Evolutionary conservation across 2,113 vertebrate genomes (phyloP).

Genomic region (Platichthys stellatus): DNA sequence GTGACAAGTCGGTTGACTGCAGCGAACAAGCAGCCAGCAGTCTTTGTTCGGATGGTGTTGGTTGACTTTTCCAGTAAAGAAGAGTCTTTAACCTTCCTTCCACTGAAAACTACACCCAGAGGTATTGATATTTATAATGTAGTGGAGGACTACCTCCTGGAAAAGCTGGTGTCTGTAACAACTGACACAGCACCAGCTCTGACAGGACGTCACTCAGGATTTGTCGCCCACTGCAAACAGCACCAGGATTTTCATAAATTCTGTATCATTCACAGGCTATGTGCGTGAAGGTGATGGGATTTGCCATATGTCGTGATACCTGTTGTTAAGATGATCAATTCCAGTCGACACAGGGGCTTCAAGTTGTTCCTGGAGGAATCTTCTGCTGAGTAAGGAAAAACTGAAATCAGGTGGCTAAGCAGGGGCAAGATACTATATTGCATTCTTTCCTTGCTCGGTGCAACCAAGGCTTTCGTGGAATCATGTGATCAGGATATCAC

Average conservation of each 20-base stretch:
- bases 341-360: neutral
- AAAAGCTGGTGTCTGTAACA: neutral
- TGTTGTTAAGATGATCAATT: neutral
- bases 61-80: no score
- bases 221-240: neutral
- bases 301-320: neutral
- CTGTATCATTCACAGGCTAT: neutral
- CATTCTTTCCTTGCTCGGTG: neutral
- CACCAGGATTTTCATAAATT: neutral
- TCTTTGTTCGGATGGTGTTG: no score
- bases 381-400: neutral
- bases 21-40: no score
- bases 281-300: neutral
- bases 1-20: no score
- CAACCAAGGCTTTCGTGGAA: neutral
- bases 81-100: neutral
- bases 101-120: neutral
- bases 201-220: neutral
- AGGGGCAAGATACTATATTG: neutral
- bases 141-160: neutral
- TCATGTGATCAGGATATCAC: neutral
- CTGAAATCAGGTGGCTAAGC: neutral
- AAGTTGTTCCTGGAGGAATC: neutral
- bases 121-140: neutral
- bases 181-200: neutral